Conservation (phyloP, 2,888 invertebrate genomes). For the Bibio marci region DNA sequence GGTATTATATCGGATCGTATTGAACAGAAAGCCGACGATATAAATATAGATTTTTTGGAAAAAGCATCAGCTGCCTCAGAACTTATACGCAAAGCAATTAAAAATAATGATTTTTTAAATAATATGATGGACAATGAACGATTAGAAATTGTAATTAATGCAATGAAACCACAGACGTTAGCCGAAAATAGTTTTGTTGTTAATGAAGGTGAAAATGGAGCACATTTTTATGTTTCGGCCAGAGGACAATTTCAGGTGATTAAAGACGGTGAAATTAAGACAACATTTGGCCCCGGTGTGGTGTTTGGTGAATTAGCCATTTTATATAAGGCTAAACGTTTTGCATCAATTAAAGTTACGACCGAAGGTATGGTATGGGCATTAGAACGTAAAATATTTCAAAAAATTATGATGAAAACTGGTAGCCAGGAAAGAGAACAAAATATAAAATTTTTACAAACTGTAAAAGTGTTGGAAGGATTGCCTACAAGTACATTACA, state of each 20-base stretch:
- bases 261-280: constrained; percentile 58
- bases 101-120: constrained; percentile 67
- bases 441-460: constrained; percentile 65
- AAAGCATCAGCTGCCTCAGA: constrained; percentile 40
- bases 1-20: constrained; percentile 36
- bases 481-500: constrained; percentile 51
- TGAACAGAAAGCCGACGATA: constrained; percentile 29
- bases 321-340: constrained; percentile 80
- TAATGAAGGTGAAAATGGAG: constrained; percentile 65
- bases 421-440: constrained; percentile 72
- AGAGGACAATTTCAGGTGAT: constrained; percentile 75
- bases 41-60: constrained; percentile 32
- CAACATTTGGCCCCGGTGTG: constrained; percentile 62
- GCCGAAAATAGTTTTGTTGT: constrained; percentile 53
- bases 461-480: constrained; percentile 49
- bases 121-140: constrained; percentile 58
- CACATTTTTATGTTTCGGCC: constrained; percentile 73
- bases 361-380: constrained; percentile 75
- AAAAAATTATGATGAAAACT: constrained; percentile 75
- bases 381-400: constrained; percentile 69
- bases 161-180: constrained; percentile 57
- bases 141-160: constrained; percentile 60
- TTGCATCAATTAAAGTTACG: constrained; percentile 67
- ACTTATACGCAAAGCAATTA: constrained; percentile 50
- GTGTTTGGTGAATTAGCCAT: constrained; percentile 88